phyloP scores from a whole-genome alignment of 2,888 invertebrate species.

The Melangyna quadrimaculata region DNA sequence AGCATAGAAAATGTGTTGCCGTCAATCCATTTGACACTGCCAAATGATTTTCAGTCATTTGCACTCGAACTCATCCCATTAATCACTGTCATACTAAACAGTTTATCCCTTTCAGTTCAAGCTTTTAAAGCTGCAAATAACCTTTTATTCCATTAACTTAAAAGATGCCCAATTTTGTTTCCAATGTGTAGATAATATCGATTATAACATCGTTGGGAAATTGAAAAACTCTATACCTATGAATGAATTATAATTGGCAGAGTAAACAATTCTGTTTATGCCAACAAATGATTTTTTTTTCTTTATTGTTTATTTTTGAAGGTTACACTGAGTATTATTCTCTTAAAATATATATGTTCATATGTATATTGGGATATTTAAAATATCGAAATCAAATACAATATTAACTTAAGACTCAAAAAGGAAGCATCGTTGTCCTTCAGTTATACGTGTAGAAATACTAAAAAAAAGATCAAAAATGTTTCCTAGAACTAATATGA shows the following conservation, averaged over 20 bases:
- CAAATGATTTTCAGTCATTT: slow-evolving; percentile 4
- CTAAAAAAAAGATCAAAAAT: too few species aligned
- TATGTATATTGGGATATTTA: neutral
- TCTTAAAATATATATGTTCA: neutral
- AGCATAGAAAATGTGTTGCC: slow-evolving; percentile 8
- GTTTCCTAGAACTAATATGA: neutral
- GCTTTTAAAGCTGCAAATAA: neutral
- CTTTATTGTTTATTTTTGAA: too few species aligned
- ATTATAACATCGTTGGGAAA: neutral
- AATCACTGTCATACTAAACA: slow-evolving; percentile 48
- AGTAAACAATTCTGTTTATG: slow-evolving; percentile 17
- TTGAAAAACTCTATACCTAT: neutral
- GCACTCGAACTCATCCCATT: slow-evolving; percentile 27
- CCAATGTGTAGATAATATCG: too few species aligned
- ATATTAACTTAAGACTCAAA: too few species aligned
- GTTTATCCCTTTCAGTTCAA: slow-evolving; percentile 3
- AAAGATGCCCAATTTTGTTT: slow-evolving; percentile 27
- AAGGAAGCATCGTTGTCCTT: too few species aligned
- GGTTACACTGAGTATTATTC: too few species aligned
- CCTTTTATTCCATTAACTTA: slow-evolving; percentile 28
- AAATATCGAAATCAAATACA: neutral
- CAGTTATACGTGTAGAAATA: too few species aligned
- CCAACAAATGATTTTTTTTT: slow-evolving; percentile 30
- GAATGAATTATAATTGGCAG: neutral
- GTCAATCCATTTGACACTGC: slow-evolving; percentile 25